Conservation (phyloP, 1,140 invertebrate species). For the Watersipora subatra region DNA sequence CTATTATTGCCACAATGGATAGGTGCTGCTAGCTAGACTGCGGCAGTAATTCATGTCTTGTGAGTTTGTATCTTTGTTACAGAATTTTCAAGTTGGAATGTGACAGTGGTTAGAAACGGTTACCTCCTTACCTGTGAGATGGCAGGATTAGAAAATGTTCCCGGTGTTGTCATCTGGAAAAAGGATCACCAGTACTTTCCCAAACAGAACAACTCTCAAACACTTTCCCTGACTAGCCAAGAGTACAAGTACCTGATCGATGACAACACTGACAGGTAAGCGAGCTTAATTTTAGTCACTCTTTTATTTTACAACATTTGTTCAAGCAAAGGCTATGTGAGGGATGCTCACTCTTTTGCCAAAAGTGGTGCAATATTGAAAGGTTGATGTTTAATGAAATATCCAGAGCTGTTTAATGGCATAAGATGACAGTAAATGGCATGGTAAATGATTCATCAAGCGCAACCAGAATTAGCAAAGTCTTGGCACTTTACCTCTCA, state of each 20-base stretch:
- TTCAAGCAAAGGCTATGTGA: background rate
- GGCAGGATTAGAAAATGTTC: background rate
- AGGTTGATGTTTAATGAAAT: too few species aligned
- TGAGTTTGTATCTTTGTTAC: too few species aligned
- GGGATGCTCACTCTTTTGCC: too few species aligned
- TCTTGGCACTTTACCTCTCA: too few species aligned
- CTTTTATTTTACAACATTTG: background rate
- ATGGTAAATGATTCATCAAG: too few species aligned
- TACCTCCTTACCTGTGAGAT: background rate
- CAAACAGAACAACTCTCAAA: background rate
- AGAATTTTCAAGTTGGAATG: background rate
- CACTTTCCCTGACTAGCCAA: background rate
- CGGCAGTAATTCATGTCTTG: too few species aligned
- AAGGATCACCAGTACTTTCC: background rate
- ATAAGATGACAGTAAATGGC: too few species aligned
- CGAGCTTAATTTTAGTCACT: background rate
- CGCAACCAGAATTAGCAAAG: too few species aligned
- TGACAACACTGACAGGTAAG: background rate
- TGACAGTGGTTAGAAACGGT: background rate
- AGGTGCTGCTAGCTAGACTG: too few species aligned
- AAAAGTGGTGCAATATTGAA: too few species aligned
- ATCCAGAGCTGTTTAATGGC: too few species aligned
- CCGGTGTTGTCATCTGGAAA: background rate
- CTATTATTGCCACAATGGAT: too few species aligned
- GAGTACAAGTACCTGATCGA: background rate